Conservation (phyloP, 1,140 invertebrate species). For the Reticulitermes speratus region DNA sequence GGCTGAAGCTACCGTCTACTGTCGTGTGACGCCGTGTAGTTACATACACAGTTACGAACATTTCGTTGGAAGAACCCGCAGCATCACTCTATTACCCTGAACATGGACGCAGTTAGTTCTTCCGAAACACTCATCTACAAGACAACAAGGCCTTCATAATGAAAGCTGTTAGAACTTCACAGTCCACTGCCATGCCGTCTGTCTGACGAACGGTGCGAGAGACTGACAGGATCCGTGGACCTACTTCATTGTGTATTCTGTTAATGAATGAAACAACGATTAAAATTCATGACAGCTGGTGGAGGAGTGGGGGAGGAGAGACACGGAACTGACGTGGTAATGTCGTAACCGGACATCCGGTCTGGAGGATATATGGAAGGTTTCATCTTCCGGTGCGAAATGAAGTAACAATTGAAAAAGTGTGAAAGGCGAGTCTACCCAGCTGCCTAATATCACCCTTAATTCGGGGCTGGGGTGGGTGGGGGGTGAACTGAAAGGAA, state of each 20-base stretch:
- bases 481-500: too few species aligned
- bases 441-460: neutral
- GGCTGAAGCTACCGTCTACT: too few species aligned
- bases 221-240: neutral
- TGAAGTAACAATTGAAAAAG: neutral
- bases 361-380: neutral
- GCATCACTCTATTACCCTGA: too few species aligned
- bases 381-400: conserved; percentile 5
- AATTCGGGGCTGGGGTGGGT: neutral
- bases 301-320: neutral
- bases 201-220: too few species aligned
- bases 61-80: too few species aligned
- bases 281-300: neutral
- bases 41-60: too few species aligned
- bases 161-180: too few species aligned
- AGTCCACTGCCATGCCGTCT: neutral
- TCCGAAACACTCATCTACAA: too few species aligned
- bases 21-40: too few species aligned
- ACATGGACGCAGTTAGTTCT: too few species aligned
- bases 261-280: conserved; percentile 7
- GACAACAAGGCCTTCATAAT: too few species aligned
- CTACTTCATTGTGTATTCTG: neutral
- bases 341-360: conserved; percentile 12
- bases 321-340: conserved; percentile 1
- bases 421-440: neutral